phyloP scores from a whole-genome alignment of 2,797 vertebrate species.

The Leptatherina wallacei region DNA sequence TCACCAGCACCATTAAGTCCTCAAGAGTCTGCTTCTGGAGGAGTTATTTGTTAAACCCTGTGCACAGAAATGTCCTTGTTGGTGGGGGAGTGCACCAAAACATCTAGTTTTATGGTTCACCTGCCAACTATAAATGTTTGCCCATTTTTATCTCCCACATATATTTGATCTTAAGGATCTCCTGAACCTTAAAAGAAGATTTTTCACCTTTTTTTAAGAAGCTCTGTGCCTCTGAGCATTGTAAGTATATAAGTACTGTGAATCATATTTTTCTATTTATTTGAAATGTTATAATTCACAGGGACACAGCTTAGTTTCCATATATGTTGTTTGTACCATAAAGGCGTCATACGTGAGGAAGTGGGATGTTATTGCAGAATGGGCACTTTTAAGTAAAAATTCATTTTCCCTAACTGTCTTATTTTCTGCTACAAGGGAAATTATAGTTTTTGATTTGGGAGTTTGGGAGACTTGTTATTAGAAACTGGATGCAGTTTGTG shows the following conservation, averaged over 20 bases:
- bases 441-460: conserved; percentile 27
- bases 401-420: conserved; percentile 19
- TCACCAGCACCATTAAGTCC: conserved; percentile 59
- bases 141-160: conserved; percentile 64
- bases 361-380: conserved; percentile 20
- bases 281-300: conserved; percentile 18
- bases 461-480: conserved; percentile 24
- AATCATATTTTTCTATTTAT: background rate
- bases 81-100: conserved; percentile 43
- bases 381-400: conserved; percentile 34
- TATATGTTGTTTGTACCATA: conserved; percentile 30
- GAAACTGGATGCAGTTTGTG: conserved; percentile 21
- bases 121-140: conserved; percentile 64
- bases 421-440: conserved; percentile 17
- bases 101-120: conserved; percentile 62
- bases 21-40: conserved; percentile 61
- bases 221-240: conserved; percentile 22
- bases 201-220: conserved; percentile 4
- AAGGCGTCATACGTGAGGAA: conserved; percentile 4
- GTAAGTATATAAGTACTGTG: background rate
- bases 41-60: conserved; percentile 66
- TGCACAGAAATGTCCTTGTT: conserved; percentile 53
- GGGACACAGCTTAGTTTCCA: conserved; percentile 16
- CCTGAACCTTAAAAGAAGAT: conserved; percentile 40
- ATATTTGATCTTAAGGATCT: conserved; percentile 64